Percentiles rank a stretch among this genome's conserved stretches.
Conservation (phyloP, 1,140 invertebrate species). For the Helicorthomorpha holstii region DNA sequence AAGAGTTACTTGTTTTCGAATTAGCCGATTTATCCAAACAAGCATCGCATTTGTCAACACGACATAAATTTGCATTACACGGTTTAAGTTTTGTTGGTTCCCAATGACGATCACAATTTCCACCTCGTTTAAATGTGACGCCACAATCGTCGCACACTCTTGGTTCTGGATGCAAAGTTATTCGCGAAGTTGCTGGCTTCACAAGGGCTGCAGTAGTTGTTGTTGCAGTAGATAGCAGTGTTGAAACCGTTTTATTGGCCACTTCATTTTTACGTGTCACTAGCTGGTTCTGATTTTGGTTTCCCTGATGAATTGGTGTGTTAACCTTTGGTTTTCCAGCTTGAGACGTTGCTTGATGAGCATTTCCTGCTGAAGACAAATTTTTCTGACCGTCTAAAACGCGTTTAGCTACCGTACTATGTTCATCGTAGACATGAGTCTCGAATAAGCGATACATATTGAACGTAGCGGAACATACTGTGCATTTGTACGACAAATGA, state of each 20-base stretch:
- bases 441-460: constrained; percentile 90
- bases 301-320: not conserved
- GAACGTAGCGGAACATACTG: constrained; percentile 82
- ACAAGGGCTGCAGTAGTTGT: not conserved
- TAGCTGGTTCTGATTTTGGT: too few relatives aligned
- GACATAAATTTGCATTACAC: constrained; percentile 13
- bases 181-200: constrained; percentile 4
- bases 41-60: constrained; percentile 15
- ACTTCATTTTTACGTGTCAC: not conserved
- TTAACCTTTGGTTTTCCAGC: not conserved
- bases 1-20: not conserved
- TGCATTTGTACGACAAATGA: constrained; percentile 84
- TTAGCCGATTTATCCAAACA: constrained; percentile 6
- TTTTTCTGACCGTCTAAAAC: constrained; percentile 54
- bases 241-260: not conserved
- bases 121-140: not conserved
- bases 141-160: constrained; percentile 11
- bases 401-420: constrained; percentile 64
- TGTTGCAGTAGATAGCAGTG: not conserved
- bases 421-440: constrained; percentile 81
- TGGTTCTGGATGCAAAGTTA: not conserved
- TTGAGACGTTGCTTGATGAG: constrained; percentile 12
- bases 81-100: constrained; percentile 12
- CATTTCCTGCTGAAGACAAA: constrained; percentile 1
- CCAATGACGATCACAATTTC: constrained; percentile 11